Conservation (phyloP, 2,888 invertebrate genomes). For the Himalopsyche tibetana region DNA sequence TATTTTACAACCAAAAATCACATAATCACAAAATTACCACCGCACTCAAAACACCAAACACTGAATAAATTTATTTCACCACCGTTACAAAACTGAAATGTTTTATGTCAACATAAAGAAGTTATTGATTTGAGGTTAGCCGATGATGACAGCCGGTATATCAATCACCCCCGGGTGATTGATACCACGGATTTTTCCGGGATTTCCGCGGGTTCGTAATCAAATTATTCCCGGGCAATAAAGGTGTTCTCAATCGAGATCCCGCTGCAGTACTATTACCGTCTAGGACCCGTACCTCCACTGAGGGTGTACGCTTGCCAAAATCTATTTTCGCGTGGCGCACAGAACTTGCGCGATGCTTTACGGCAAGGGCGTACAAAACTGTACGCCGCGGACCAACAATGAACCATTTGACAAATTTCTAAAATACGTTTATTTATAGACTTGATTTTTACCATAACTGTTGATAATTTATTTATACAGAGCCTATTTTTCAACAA, state of each 20-base stretch:
- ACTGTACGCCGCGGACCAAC: not conserved
- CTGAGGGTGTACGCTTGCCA: slow-evolving; percentile 70
- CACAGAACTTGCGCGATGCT: slow-evolving; percentile 39
- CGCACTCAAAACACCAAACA: no score
- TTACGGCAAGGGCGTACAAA: not conserved
- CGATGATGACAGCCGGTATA: not conserved
- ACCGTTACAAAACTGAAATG: no score
- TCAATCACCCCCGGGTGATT: no score
- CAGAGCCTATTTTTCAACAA: no score
- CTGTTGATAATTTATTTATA: no score
- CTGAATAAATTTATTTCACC: no score
- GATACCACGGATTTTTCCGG: not conserved
- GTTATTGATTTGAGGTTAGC: not conserved
- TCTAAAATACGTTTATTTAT: no score
- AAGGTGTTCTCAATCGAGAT: slow-evolving; percentile 63
- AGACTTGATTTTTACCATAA: no score
- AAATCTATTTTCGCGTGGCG: slow-evolving; percentile 74
- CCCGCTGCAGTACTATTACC: slow-evolving; percentile 47
- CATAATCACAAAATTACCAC: not conserved
- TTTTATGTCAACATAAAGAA: no score
- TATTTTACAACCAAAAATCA: not conserved
- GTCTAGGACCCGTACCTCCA: slow-evolving; percentile 48
- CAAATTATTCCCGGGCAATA: slow-evolving; percentile 5
- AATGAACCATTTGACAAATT: no score
- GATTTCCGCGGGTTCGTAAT: not conserved